These are phyloP conservation scores for Clarias fuscus DNA, from an alignment of 2,797 vertebrate species.

Conservation along the genomic window DNA sequence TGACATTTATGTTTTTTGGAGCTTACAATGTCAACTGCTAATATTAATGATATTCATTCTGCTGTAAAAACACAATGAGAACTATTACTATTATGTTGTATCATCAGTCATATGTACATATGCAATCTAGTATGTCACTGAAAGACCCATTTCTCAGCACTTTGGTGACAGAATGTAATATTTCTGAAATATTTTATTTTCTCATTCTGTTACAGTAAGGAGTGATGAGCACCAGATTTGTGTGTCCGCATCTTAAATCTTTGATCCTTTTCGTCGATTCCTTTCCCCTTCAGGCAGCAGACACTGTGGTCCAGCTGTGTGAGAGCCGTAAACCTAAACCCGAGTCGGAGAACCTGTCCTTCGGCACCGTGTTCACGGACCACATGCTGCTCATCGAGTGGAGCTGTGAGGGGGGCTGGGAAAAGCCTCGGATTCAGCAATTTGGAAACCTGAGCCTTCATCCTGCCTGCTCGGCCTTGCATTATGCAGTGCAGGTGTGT, in stretches of 20 bases:
- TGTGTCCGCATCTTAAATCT: not conserved
- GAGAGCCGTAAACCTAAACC: slow-evolving; percentile 73
- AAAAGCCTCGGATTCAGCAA: slow-evolving; percentile 80
- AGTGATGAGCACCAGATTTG: not conserved
- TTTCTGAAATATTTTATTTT: not conserved
- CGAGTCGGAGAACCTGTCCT: slow-evolving; percentile 69
- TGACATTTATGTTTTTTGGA: not conserved
- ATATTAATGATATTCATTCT: too few species aligned
- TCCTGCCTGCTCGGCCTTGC: slow-evolving; percentile 79
- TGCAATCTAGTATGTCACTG: not conserved
- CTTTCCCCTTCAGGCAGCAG: slow-evolving; percentile 73
- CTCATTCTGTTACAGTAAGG: not conserved
- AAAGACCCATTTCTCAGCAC: not conserved
- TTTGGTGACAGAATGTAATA: not conserved
- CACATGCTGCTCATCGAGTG: slow-evolving; percentile 90
- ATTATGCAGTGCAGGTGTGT: slow-evolving; percentile 86
- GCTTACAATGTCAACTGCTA: not conserved
- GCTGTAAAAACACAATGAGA: too few species aligned
- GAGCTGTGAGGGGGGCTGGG: slow-evolving; percentile 82
- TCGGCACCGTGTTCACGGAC: slow-evolving; percentile 86
- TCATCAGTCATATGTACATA: not conserved
- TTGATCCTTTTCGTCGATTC: not conserved
- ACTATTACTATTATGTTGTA: not conserved
- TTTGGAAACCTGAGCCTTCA: slow-evolving; percentile 84
- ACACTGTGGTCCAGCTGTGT: slow-evolving; percentile 78